phyloP scores from a whole-genome alignment of 2,797 vertebrate genomes.

The Phataginus tricuspis region DNA sequence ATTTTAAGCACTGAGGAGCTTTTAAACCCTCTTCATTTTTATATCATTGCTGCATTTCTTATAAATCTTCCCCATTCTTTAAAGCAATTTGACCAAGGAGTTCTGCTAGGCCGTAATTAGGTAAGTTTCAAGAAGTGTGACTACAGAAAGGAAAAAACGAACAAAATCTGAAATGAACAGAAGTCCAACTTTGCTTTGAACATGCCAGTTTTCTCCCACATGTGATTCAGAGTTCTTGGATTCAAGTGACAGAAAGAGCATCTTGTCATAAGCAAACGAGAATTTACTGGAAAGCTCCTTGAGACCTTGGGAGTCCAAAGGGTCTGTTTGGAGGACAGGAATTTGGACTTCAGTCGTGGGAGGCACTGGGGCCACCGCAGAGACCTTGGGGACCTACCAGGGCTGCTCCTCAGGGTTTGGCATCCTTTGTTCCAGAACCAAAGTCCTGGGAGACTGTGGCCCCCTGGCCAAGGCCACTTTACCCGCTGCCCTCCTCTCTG shows the following conservation, averaged over 20 bases:
- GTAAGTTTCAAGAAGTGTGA: neutral
- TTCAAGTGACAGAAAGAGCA: neutral
- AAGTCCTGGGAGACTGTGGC: neutral
- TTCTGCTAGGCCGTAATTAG: neutral
- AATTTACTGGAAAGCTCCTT: neutral
- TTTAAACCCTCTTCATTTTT: neutral
- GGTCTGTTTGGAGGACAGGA: neutral
- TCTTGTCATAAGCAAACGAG: neutral
- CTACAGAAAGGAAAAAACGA: neutral
- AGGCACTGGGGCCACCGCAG: rapidly evolving
- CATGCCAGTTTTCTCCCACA: neutral
- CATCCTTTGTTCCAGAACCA: neutral
- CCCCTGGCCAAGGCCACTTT: neutral
- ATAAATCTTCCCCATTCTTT: neutral
- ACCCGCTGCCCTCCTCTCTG: neutral
- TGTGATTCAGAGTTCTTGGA: neutral
- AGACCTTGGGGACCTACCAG: neutral
- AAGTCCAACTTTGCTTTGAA: neutral
- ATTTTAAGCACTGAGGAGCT: neutral
- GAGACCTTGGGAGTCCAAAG: neutral
- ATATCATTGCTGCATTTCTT: neutral
- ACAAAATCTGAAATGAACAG: neutral
- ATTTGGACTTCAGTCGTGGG: rapidly evolving
- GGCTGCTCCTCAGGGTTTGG: neutral
- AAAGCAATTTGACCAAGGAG: neutral